These are phyloP conservation scores for Gallinago solitaria DNA, from an alignment of 2,797 vertebrate species.

Conservation along the genomic window DNA sequence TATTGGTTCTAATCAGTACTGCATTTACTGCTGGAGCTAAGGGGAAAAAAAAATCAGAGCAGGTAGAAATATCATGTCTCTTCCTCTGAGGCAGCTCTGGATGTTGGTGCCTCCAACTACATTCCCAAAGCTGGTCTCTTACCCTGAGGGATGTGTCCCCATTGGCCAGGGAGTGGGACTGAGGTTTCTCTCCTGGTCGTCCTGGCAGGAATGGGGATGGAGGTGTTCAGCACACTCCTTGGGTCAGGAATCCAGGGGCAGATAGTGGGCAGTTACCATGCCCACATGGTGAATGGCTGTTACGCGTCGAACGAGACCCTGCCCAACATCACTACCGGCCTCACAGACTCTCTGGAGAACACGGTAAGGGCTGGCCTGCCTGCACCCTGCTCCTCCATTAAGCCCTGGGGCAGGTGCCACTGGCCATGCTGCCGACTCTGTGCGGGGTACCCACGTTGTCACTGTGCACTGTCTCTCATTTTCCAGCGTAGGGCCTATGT, in stretches of 20 bases:
- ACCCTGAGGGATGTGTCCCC: neutral
- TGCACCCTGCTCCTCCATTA: neutral
- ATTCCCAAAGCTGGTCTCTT: neutral
- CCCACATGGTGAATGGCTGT: slow-evolving; percentile 69
- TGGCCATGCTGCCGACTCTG: neutral
- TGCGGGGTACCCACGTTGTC: fast-evolving
- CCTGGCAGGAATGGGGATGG: slow-evolving; percentile 78
- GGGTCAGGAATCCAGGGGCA: slow-evolving; percentile 80
- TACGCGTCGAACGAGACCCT: slow-evolving; percentile 16
- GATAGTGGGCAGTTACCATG: slow-evolving; percentile 78
- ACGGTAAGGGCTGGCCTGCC: neutral
- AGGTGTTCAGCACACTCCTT: slow-evolving; percentile 77
- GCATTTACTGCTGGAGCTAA: neutral
- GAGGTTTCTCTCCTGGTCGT: neutral
- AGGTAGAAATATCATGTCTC: neutral
- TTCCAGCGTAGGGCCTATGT: slow-evolving; percentile 66
- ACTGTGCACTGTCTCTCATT: neutral
- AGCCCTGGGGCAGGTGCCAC: neutral
- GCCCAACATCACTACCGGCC: slow-evolving; percentile 44
- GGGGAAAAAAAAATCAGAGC: neutral
- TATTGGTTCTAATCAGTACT: neutral
- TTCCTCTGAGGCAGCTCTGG: neutral
- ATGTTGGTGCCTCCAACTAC: neutral
- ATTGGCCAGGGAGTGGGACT: neutral
- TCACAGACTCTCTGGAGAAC: neutral